Percentiles rank a stretch among this genome's conserved stretches.
Evolutionary conservation across 2,797 vertebrate species (phyloP).

Genomic region (Propithecus perrieri): DNA sequence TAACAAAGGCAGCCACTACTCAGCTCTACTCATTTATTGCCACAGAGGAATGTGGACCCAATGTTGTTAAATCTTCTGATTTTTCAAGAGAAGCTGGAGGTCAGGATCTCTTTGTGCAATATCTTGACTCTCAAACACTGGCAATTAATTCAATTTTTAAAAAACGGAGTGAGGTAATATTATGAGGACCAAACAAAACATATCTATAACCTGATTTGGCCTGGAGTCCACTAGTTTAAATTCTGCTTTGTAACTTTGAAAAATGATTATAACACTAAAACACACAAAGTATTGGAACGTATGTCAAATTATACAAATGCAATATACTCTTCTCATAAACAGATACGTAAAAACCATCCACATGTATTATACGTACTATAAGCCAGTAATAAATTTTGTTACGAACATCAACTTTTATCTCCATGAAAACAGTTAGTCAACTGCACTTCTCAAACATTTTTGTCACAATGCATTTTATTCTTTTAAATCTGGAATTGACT

Average conservation of each 20-base stretch:
- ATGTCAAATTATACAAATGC: constrained; percentile 47
- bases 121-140: not conserved
- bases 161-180: not conserved
- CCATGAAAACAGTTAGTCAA: constrained; percentile 2
- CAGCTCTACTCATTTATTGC: not conserved
- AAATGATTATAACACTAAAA: not conserved
- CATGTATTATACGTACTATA: not conserved
- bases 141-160: not conserved
- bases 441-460: not conserved
- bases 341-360: constrained; percentile 20
- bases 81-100: constrained; percentile 33
- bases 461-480: constrained; percentile 3
- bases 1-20: not conserved
- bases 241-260: constrained; percentile 37
- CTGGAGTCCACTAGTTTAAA: not conserved
- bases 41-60: not conserved
- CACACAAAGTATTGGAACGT: not conserved
- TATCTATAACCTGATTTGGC: not conserved
- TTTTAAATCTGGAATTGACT: constrained; percentile 43
- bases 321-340: not conserved
- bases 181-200: not conserved
- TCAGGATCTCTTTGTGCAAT: constrained; percentile 30
- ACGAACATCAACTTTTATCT: constrained; percentile 25
- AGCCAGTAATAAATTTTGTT: constrained; percentile 32
- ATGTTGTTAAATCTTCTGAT: not conserved